Base-by-base conservation (phyloP, 2,797 vertebrate genomes). In the Champsocephalus gunnari region DNA sequence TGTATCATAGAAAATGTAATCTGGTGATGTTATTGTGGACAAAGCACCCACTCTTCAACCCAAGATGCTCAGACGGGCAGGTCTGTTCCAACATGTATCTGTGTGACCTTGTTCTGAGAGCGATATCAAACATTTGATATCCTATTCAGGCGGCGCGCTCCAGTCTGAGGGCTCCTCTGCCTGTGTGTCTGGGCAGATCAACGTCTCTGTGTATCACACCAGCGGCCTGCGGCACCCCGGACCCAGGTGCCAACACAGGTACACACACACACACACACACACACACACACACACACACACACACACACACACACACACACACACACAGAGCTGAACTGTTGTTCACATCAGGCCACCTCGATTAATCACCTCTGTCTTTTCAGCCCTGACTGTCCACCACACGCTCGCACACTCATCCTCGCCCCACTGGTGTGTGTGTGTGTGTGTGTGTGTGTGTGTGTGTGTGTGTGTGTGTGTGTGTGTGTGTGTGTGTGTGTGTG, bases 361-460 rank as follows among this genome's bases (percentile, higher is more conserved):
- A 86, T 91, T 80, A 84, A 91, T 92, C 87, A 90, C 79, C 76
- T 79, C 71, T 79, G 81, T 85, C 86, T 91, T 73, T 80, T 67
- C 77, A 87, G 83, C 68, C 61, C 7, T 79, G 81, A 80, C 80
- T 81, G 71, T 70, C 64, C 79, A 81, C 66, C 78, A 82, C 58
- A 75, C 78, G 81, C 65, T 77, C 59, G 12, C 81, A 82, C 77
- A 81, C 77, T 70, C 78, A 74, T 73, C 75, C 73, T 77, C 19
- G 70, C 51, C 51, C 57, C 59, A 38, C 58, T 51, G 54, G 58
- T 5, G n/a, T 49, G 56, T 50, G 60, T 63, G 24, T 28, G 24
- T 28, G 34, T 38, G 34, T 38, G 34, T 38, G 34, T 38, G 34
- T 8, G 34, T 38, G 34, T 38, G 34, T 38, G 34, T 38, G 34